These are phyloP conservation scores for Anableps anableps DNA, from an alignment of 2,797 vertebrate species.

Conservation along the genomic window DNA sequence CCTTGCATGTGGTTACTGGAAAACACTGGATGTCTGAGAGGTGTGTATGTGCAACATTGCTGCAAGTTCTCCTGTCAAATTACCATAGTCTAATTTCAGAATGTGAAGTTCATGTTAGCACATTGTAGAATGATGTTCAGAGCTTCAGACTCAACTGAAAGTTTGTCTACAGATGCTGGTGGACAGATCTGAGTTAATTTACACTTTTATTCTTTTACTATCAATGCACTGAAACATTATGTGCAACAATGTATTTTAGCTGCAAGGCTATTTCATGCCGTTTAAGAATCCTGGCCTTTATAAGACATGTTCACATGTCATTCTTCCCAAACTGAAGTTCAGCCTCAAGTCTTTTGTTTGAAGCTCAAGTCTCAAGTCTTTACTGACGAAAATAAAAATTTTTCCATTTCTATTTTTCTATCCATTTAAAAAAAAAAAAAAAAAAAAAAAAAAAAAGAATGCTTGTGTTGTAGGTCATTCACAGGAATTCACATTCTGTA, in stretches of 20 bases:
- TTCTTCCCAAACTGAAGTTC: too few relatives aligned
- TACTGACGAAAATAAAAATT: background rate
- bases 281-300: too few relatives aligned
- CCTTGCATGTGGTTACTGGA: background rate
- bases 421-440: too few relatives aligned
- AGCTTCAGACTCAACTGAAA: background rate
- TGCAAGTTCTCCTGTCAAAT: constrained; percentile 1
- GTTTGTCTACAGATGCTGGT: background rate
- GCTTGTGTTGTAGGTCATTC: background rate
- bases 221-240: background rate
- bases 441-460: too few relatives aligned
- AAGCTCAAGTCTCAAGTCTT: background rate
- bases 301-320: too few relatives aligned
- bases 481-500: background rate
- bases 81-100: background rate
- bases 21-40: background rate
- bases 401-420: too few relatives aligned
- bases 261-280: too few relatives aligned
- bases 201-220: background rate
- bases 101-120: constrained; percentile 1
- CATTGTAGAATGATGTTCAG: background rate
- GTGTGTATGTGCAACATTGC: background rate
- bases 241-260: background rate
- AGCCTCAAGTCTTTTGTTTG: background rate
- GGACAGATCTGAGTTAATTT: background rate